These are phyloP conservation scores for Trichomalopsis sarcophagae DNA, from an alignment of 1,140 invertebrate genomes.

Conservation along the genomic window DNA sequence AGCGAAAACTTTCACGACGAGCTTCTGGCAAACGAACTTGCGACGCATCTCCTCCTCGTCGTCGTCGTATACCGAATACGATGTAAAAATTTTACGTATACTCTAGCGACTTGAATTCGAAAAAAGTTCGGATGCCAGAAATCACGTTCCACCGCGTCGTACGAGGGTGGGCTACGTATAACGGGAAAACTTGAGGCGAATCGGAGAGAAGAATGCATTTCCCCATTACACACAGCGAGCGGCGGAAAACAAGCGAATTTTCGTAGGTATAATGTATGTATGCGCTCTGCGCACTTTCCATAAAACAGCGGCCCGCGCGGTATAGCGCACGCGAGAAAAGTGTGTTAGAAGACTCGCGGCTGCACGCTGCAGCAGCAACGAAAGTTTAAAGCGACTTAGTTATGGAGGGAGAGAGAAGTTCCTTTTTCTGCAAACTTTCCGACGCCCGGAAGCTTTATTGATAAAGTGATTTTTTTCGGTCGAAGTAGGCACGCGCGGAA, in stretches of 20 bases:
- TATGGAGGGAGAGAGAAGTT: constrained; percentile 31
- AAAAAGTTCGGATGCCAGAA: neutral
- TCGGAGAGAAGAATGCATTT: neutral
- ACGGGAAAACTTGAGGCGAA: constrained; percentile 29
- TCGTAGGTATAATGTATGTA: constrained; percentile 38
- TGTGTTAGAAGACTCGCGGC: constrained; percentile 34
- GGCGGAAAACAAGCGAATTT: constrained; percentile 43
- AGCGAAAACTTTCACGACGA: constrained; percentile 13
- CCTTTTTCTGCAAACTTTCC: constrained; percentile 21
- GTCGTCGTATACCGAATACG: too few species aligned
- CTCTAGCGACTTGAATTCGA: neutral
- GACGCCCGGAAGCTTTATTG: constrained; percentile 41
- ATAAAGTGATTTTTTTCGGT: constrained; percentile 46
- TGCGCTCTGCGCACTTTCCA: constrained; percentile 36
- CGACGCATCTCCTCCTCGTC: neutral
- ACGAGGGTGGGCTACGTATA: neutral
- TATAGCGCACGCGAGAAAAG: constrained; percentile 32
- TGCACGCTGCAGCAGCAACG: constrained; percentile 4
- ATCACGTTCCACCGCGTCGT: neutral
- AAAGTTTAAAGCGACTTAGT: constrained; percentile 54
- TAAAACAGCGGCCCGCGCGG: constrained; percentile 19
- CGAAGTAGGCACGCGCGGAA: neutral
- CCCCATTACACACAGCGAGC: neutral
- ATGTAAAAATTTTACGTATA: neutral
- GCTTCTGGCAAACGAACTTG: constrained; percentile 42